These are phyloP conservation scores for Pelobates cultripes DNA, from an alignment of 2,797 vertebrate species.

Conservation along the genomic window DNA sequence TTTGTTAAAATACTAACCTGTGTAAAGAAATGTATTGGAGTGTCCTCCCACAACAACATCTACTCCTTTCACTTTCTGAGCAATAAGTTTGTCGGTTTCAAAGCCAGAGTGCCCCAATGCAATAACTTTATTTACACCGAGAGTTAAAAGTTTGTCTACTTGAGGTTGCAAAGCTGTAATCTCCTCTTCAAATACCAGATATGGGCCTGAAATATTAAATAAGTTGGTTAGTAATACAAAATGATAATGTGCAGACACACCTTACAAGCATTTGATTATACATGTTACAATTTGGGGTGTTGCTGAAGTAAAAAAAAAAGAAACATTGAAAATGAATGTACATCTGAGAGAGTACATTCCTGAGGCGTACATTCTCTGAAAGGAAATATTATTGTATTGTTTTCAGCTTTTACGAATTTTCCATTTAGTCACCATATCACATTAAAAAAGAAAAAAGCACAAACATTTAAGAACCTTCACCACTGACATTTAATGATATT, in stretches of 20 bases:
- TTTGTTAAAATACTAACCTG: constrained; percentile 72
- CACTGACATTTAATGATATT: no score
- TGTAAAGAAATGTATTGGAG: constrained; percentile 91
- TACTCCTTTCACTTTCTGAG: constrained; percentile 82
- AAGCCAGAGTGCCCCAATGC: constrained; percentile 96
- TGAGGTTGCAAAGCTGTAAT: constrained; percentile 78
- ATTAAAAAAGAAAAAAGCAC: no score
- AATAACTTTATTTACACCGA: constrained; percentile 88
- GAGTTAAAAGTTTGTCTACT: constrained; percentile 79
- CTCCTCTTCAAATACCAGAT: constrained; percentile 85
- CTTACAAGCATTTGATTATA: no score
- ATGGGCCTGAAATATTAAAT: constrained; percentile 70
- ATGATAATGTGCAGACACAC: no score
- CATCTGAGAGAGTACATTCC: no score
- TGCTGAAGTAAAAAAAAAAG: constrained; percentile 2
- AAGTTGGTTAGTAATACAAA: neutral
- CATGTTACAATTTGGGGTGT: no score
- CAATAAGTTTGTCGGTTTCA: constrained; percentile 79
- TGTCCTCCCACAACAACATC: constrained; percentile 93
- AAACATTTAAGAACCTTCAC: no score
- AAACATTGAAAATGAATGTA: neutral
- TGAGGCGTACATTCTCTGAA: no score
- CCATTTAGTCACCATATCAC: no score
- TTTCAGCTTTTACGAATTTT: no score
- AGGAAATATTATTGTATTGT: no score